These are phyloP conservation scores for Drosophila seguyi DNA, from an alignment of 1,140 invertebrate genomes.

Conservation along the genomic window DNA sequence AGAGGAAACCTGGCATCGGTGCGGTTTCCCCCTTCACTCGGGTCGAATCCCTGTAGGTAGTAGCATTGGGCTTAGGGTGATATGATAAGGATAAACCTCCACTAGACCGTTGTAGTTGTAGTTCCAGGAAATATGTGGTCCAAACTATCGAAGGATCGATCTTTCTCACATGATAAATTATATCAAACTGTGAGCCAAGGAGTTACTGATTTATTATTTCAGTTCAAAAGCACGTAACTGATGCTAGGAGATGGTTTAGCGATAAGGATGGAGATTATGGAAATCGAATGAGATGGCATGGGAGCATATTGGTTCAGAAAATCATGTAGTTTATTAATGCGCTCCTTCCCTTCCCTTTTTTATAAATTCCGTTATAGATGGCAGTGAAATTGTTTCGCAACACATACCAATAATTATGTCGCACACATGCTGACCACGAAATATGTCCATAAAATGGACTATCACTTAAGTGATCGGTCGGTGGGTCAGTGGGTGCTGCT, in stretches of 20 bases:
- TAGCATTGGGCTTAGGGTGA: slow-evolving; percentile 32
- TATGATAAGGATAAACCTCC: slow-evolving; percentile 20
- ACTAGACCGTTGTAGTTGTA: background rate
- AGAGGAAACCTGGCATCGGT: slow-evolving; percentile 41
- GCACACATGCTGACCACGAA: slow-evolving; percentile 68
- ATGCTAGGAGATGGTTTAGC: background rate
- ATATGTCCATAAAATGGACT: slow-evolving; percentile 78
- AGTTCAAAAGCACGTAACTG: background rate
- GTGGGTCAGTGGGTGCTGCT: background rate
- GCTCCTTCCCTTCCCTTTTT: slow-evolving; percentile 18
- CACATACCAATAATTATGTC: slow-evolving; percentile 75
- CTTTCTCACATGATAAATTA: slow-evolving; percentile 53
- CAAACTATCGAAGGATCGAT: slow-evolving; percentile 44
- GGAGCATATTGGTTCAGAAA: background rate
- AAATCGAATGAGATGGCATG: too few relatives aligned
- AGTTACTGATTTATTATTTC: slow-evolving; percentile 27
- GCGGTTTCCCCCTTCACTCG: slow-evolving; percentile 29
- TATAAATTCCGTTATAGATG: slow-evolving; percentile 68
- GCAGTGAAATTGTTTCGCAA: slow-evolving; percentile 49
- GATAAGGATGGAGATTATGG: background rate
- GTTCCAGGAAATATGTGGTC: slow-evolving; percentile 31
- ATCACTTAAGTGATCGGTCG: slow-evolving; percentile 72
- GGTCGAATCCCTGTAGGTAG: slow-evolving; percentile 38
- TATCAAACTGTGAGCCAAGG: slow-evolving; percentile 10
- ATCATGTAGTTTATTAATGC: slow-evolving; percentile 39